Base-by-base conservation (phyloP, 2,797 vertebrate species). In the Cheracebus regulus region DNA sequence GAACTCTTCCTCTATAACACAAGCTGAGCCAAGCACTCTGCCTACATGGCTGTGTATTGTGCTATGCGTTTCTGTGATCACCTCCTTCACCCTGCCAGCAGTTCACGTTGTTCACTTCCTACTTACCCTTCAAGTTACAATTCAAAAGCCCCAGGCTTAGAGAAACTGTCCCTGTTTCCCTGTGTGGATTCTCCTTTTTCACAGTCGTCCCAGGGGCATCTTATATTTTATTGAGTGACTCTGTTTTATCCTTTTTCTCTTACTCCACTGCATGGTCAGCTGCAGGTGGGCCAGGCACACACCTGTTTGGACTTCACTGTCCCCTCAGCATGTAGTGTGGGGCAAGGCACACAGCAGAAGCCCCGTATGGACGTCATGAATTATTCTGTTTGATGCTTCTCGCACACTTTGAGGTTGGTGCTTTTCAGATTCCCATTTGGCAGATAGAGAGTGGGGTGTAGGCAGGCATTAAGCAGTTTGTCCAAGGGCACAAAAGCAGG, bases 251-350 rank as follows among this genome's bases (percentile, higher is more conserved):
- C n/a, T 78, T 33, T 96, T 36, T 70, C 28, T 72, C 76, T 72
- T 30, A 15, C 22, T 73, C 24, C 7, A 1, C 64, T 33, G 44
- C 39, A 55, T 33, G 8, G 17, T 30, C 1, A 55, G 12, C 58
- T 41, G 46, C 36, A 2, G 30, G 15, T 19, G 48, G 48, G 20
- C 61, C 5, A 0, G 24, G 15, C 7, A 67, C 0, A 1, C 10
- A 55, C 46, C 55, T 80, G 67, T 3, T 15, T 14, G 12, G 81
- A 24, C 10, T 8, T 67, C 67, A 5, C 20, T n/a, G 8, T 20
- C 4, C 33, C 30, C 28, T 15, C 7, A 6, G 88, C 19, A 14
- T 76, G 92, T 73, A 52, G 46, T 1, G 0, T 28, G 22, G 67
- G 46, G 19, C 8, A 2, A 26, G 15, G 30, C 46, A 39, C 88